A percentile compares a stretch with the other conserved stretches of the same genome.
These are phyloP conservation scores for Euwallacea similis DNA, from an alignment of 1,140 invertebrate species.

Conservation along the genomic window DNA sequence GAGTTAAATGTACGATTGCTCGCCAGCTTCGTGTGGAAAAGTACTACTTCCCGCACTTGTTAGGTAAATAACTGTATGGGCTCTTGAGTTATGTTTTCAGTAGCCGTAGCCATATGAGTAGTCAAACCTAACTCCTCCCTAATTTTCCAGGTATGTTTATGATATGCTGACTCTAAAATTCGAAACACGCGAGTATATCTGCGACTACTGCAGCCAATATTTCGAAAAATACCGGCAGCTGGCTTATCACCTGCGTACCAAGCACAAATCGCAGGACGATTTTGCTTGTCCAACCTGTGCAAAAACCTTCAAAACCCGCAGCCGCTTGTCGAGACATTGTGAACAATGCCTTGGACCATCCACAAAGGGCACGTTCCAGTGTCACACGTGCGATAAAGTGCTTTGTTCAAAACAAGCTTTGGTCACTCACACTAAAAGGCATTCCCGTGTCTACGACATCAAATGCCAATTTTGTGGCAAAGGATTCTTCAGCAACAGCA, in stretches of 20 bases:
- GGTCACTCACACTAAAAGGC: conserved; percentile 64
- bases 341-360: conserved; percentile 8
- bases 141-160: too few species aligned
- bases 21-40: too few species aligned
- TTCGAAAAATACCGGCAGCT: conserved; percentile 21
- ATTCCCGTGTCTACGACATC: conserved; percentile 56
- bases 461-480: conserved; percentile 44
- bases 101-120: too few species aligned
- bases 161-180: not conserved
- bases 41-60: too few species aligned
- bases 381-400: conserved; percentile 55
- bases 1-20: too few species aligned
- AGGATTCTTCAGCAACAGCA: conserved; percentile 41
- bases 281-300: conserved; percentile 35
- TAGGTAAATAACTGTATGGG: too few species aligned
- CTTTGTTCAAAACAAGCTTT: conserved; percentile 70
- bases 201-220: conserved; percentile 55
- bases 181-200: not conserved
- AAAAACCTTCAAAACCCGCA: conserved; percentile 45
- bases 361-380: conserved; percentile 42
- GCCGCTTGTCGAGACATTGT: conserved; percentile 30
- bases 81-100: too few species aligned
- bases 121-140: too few species aligned
- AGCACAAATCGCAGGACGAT: conserved; percentile 7
- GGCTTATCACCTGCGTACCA: conserved; percentile 25